Evolutionary conservation across 2,113 vertebrate species (phyloP).

Genomic region (Syngnathus typhle): DNA sequence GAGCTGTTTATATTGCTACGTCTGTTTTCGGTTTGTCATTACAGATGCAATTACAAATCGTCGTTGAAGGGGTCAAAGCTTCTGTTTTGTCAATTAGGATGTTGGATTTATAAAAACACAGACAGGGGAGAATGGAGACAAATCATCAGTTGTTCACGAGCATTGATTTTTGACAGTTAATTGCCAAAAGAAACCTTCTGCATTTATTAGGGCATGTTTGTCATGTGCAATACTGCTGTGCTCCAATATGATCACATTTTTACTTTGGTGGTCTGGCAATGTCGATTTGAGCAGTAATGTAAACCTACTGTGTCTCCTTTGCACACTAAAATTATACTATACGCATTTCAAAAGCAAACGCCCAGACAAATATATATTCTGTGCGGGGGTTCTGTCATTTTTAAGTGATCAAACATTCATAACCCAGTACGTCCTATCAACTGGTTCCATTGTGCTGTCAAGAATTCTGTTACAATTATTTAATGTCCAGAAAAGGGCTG

Average conservation of each 20-base stretch:
- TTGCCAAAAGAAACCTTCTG: background rate
- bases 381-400: conserved; percentile 12
- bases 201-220: background rate
- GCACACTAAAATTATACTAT: background rate
- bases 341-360: background rate
- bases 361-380: background rate
- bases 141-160: background rate
- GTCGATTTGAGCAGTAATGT: background rate
- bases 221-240: background rate
- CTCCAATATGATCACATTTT: background rate
- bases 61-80: background rate
- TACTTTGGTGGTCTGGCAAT: background rate
- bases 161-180: background rate
- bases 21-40: background rate
- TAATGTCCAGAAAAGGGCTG: conserved; percentile 45
- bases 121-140: background rate
- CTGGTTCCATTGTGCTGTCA: conserved; percentile 50
- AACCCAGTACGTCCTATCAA: conserved; percentile 36
- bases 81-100: background rate
- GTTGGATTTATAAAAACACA: background rate
- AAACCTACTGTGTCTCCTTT: background rate
- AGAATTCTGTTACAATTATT: conserved; percentile 54
- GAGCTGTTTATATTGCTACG: background rate
- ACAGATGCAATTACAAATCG: background rate
- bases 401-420: conserved; percentile 42